Evolutionary conservation across 2,797 vertebrate genomes (phyloP), one percentile per base, ranked within the genome.

Genomic region (Chloroceryle inda): DNA sequence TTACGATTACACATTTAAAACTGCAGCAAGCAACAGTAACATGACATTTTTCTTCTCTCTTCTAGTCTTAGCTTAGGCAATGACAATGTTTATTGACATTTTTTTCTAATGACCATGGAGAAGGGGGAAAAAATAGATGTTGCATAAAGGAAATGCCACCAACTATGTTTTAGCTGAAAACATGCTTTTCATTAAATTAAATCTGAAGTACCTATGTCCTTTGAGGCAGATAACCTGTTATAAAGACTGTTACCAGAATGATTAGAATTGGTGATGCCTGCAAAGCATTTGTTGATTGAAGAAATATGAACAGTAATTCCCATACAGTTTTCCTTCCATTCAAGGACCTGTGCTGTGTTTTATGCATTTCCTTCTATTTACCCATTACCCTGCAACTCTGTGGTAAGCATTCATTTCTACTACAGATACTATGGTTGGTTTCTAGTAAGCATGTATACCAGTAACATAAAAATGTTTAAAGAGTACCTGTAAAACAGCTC

Each of bases 391-490:
- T n/a, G 55, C 2, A 56, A 29, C 44, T 44, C 31, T 33, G 15
- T 47, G 22, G 81, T 64, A 89, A 93, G 10, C 29, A 78, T 21
- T 44, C 3, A 10, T 81, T 94, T 88, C 18, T 89, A 33, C 49
- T 69, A 31, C 26, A 85, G 40, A 42, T 45, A 66, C 45, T 49
- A 45, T 12, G 9, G 23, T 37, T 49, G 18, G 17, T 63, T 93
- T 37, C 35, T 64, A 38, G 19, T 35, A 47, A 74, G 68, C 76
- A 79, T 4, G 4, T 29, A 80, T 27, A 45, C 4, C 29, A 53
- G 26, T 63, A 83, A 91, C n/a, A 62, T 58, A 22, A 74, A 92
- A 83, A 91, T 63, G n/a, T 85, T 88, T 85, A 66, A 66, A 27
- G 7, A 52, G 10, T 21, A 78, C 18, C 33, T 5, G 1, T 20